Base-by-base conservation (phyloP, 2,888 invertebrate species). In the Drosophila picticornis region DNA sequence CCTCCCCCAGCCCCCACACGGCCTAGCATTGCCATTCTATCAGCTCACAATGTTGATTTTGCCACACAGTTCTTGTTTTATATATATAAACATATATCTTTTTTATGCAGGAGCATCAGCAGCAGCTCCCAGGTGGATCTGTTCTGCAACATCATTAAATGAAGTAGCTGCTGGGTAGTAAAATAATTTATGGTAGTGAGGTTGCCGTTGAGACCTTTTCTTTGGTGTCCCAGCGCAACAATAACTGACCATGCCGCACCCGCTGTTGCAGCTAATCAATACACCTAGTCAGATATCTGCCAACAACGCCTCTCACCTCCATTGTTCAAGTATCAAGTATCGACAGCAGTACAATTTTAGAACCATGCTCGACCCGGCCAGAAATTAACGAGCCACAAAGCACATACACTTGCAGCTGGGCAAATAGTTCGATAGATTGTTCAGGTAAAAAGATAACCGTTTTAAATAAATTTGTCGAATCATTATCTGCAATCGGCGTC, bases 131-230 rank as follows among this genome's bases (percentile, higher is more conserved):
- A 53, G 34, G 46, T 48, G 66, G 2, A 62, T 46, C 48, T 62
- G 36, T 63, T 48, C 19, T 48, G 48, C 63, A 55, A 48, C 48
- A 63, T 62, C 63, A 63, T 67, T 62, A 63, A 53, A 29, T 43
- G 29, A 55, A 63, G 53, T 55, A 29, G 29, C 53, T 34, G 53
- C 31, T 43, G 57, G 25, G 36, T 31, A 19, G 31, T n/a, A 48
- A 31, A 55, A 53, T 53, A 63, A 63, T 34, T 59, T 55, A 43
- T 46, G 25, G 19, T 38, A 16, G 22, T 58, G 16, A 38, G 19
- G 7, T 25, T 32, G 31, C 25, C 31, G 22, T 9, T 46, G 19
- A 36, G 36, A 2, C 22, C n/a, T 19, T 38, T 22, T 22, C 22
- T 22, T 16, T 27, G 22, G 31, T 36, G 29, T 51, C 51, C 50